phyloP scores from a whole-genome alignment of 2,888 invertebrate species.

The Epinotia nisella region DNA sequence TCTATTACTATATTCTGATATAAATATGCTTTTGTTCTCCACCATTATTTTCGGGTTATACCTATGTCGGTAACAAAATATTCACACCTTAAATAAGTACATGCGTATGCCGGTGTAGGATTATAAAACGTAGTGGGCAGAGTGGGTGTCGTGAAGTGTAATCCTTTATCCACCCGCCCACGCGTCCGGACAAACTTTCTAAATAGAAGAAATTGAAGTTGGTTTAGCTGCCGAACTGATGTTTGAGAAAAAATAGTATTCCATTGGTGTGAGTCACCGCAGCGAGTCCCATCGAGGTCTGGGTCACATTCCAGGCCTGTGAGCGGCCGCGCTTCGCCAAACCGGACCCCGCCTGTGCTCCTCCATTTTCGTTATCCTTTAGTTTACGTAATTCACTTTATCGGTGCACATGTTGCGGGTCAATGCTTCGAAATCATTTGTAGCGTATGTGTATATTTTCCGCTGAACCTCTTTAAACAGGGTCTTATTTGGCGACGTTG shows the following conservation, averaged over 20 bases:
- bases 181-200: constrained; percentile 68
- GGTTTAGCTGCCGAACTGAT: constrained; percentile 53
- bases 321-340: constrained; percentile 51
- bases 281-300: constrained; percentile 73
- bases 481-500: constrained; percentile 53
- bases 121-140: constrained; percentile 51
- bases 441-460: constrained; percentile 16
- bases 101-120: constrained; percentile 51
- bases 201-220: constrained; percentile 62
- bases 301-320: constrained; percentile 79
- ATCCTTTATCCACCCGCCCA: constrained; percentile 76
- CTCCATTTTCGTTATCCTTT: constrained; percentile 55
- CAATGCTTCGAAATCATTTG: constrained; percentile 20
- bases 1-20: too few species aligned
- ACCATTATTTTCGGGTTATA: too few species aligned
- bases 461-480: not conserved
- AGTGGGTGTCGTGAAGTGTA: constrained; percentile 62
- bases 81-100: not conserved
- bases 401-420: constrained; percentile 13
- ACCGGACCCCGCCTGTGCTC: constrained; percentile 59
- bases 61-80: not conserved
- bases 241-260: constrained; percentile 55
- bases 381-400: constrained; percentile 59
- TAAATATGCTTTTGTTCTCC: too few species aligned
- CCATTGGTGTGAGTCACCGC: constrained; percentile 73